Conservation (phyloP, 2,113 vertebrate species). For the Rhagologus leucostigma region DNA sequence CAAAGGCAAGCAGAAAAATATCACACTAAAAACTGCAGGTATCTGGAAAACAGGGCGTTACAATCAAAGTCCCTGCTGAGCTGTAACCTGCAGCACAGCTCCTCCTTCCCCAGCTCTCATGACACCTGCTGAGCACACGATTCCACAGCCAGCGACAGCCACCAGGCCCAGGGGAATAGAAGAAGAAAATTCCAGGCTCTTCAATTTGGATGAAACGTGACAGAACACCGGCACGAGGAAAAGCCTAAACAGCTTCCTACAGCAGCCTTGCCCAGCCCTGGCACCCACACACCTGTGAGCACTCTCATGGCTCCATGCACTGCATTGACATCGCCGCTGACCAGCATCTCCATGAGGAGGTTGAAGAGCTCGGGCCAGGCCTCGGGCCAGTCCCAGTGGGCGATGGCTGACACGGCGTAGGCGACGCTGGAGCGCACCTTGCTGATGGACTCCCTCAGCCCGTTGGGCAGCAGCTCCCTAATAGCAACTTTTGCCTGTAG, state of each 20-base stretch:
- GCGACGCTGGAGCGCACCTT: slow-evolving; percentile 98
- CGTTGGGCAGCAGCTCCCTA: slow-evolving; percentile 87
- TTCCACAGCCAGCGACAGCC: background rate
- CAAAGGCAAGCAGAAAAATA: background rate
- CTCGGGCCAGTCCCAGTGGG: slow-evolving; percentile 99
- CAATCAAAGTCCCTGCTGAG: background rate
- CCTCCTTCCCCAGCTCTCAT: background rate
- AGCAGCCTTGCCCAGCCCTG: background rate
- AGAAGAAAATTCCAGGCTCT: background rate
- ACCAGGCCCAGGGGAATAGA: background rate
- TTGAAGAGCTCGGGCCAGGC: slow-evolving; percentile 97
- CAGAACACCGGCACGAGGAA: rapidly evolving
- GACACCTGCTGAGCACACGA: background rate
- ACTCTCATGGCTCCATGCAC: slow-evolving; percentile 98
- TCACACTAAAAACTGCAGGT: background rate
- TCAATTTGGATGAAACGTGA: background rate
- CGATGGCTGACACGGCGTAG: slow-evolving; percentile 95
- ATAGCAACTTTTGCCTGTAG: slow-evolving; percentile 91
- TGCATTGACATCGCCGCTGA: slow-evolving; percentile 90
- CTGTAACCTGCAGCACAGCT: background rate
- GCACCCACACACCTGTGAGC: slow-evolving; percentile 82
- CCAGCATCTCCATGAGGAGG: slow-evolving; percentile 96
- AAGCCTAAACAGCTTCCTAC: rapidly evolving
- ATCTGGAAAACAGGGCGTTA: background rate
- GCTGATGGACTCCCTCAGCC: slow-evolving; percentile 94